Percentiles rank a stretch among this genome's conserved stretches.
phyloP scores from a whole-genome alignment of 2,113 vertebrate species.

The Origma solitaria region DNA sequence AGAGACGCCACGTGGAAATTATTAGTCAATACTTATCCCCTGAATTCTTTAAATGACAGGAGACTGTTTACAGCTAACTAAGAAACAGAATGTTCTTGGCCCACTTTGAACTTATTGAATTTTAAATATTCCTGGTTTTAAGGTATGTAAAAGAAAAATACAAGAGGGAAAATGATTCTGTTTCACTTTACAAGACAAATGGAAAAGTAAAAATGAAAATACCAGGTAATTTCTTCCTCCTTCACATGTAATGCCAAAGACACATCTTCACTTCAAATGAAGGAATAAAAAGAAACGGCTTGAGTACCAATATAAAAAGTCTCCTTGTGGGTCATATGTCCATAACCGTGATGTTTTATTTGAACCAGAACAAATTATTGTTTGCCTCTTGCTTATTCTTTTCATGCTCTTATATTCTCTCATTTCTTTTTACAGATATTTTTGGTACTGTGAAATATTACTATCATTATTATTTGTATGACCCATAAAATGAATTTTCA shows the following conservation, averaged over 20 bases:
- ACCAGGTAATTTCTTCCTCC: background rate
- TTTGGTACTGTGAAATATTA: constrained; percentile 64
- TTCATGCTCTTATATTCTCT: background rate
- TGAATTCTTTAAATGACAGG: background rate
- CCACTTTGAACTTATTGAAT: background rate
- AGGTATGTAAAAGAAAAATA: background rate
- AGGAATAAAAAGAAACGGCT: background rate
- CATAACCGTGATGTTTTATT: constrained; percentile 30
- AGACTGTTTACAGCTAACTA: background rate
- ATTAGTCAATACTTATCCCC: background rate
- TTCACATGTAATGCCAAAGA: background rate
- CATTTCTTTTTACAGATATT: constrained; percentile 53
- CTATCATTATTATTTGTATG: background rate
- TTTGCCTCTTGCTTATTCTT: constrained; percentile 55
- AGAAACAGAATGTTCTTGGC: background rate
- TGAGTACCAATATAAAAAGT: background rate
- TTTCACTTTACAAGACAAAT: background rate
- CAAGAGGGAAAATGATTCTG: background rate
- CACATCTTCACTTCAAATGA: background rate
- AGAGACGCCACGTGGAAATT: background rate
- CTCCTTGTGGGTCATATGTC: background rate
- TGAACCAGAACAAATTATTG: constrained; percentile 54
- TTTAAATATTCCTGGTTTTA: background rate
- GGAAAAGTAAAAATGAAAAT: background rate
- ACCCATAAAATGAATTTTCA: constrained; percentile 1